Percentiles rank a stretch among this genome's conserved stretches.
These are phyloP conservation scores for Dolichotis patagonum DNA, from an alignment of 2,113 vertebrate genomes.

Conservation along the genomic window DNA sequence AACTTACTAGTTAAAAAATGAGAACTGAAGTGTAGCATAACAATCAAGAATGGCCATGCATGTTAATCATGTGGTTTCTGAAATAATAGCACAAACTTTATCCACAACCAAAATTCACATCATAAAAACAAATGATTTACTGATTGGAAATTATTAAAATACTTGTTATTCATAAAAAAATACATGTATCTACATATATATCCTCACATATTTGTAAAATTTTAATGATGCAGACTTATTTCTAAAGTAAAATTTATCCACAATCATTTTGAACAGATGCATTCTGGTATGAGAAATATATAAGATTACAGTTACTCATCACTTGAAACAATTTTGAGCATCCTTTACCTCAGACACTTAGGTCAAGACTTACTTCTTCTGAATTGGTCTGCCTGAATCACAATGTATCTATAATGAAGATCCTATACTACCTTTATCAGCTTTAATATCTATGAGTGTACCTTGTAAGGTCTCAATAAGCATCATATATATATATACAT, in stretches of 20 bases:
- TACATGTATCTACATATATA: neutral
- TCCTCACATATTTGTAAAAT: too few species aligned
- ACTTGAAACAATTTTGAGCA: neutral
- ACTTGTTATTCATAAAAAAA: neutral
- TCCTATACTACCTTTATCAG: neutral
- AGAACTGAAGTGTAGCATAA: neutral
- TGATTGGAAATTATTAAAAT: neutral
- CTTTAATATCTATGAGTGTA: neutral
- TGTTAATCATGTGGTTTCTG: neutral
- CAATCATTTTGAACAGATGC: neutral
- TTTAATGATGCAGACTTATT: neutral
- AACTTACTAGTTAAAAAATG: neutral
- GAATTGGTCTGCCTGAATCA: neutral
- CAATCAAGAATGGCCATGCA: neutral
- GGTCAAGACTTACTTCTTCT: neutral
- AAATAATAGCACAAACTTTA: too few species aligned
- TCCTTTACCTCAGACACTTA: neutral
- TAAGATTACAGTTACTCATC: neutral
- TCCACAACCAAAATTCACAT: neutral
- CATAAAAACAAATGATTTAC: neutral
- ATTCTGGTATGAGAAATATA: neutral
- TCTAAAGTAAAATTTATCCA: neutral
- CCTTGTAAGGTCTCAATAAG: neutral
- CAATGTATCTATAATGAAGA: neutral
- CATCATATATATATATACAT: neutral